A percentile compares a stretch with the other conserved stretches of the same genome.
These are phyloP conservation scores for Pantherophis alleghaniensis DNA, from an alignment of 2,797 vertebrate genomes.

Conservation along the genomic window DNA sequence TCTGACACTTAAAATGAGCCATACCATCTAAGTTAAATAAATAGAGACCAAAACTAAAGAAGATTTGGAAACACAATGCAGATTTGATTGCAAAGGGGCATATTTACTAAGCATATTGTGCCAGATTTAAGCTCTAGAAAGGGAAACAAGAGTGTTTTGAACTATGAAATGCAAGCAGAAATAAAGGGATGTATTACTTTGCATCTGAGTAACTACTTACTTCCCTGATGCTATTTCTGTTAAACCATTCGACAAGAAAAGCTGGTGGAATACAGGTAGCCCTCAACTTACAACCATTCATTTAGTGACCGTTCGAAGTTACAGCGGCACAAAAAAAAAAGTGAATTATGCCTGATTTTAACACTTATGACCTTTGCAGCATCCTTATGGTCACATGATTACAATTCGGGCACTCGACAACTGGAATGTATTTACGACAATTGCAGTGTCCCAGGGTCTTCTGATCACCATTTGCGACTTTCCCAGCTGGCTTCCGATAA, in stretches of 20 bases:
- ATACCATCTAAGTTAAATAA: background rate
- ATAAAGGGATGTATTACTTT: conserved; percentile 27
- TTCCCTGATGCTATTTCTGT: conserved; percentile 47
- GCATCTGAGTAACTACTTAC: conserved; percentile 62
- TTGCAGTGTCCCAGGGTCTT: background rate
- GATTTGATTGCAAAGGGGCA: conserved; percentile 32
- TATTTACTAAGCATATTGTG: conserved; percentile 64
- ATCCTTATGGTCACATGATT: background rate
- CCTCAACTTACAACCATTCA: background rate
- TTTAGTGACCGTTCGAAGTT: background rate
- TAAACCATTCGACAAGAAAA: conserved; percentile 36
- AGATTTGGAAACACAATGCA: conserved; percentile 23
- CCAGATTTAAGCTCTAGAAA: conserved; percentile 55
- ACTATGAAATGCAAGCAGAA: conserved; percentile 51
- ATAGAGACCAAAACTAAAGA: background rate
- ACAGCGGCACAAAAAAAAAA: background rate
- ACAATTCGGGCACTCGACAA: background rate
- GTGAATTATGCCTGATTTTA: background rate
- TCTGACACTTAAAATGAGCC: background rate
- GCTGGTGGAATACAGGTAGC: conserved; percentile 32
- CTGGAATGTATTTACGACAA: background rate
- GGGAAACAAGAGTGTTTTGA: conserved; percentile 47
- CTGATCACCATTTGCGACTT: background rate
- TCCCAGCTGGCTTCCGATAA: background rate
- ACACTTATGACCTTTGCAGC: background rate